These are phyloP conservation scores for Denticeps clupeoides DNA, from an alignment of 2,797 vertebrate genomes.

Conservation along the genomic window DNA sequence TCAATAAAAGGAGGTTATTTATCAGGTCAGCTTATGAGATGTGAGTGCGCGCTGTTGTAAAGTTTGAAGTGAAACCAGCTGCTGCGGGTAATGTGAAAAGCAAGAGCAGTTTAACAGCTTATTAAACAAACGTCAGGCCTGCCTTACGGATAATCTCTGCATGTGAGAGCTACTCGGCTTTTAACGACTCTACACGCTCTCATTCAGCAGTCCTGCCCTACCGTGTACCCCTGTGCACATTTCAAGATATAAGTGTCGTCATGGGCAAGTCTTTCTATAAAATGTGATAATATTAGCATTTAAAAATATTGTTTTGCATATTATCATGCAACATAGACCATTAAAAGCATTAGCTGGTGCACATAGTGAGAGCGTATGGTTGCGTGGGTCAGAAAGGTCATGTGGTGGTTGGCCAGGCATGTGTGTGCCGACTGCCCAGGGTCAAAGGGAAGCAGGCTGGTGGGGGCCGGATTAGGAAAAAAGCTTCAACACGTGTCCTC, in stretches of 20 bases:
- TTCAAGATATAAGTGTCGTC: conserved; percentile 47
- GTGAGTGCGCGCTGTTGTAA: conserved; percentile 59
- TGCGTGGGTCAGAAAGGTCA: conserved; percentile 47
- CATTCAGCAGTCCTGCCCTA: conserved; percentile 9
- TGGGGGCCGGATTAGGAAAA: conserved; percentile 51
- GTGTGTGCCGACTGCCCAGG: conserved; percentile 45
- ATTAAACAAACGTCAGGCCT: conserved; percentile 36
- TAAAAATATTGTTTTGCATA: too few relatives aligned
- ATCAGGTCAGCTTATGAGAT: conserved; percentile 59
- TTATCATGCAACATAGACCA: too few relatives aligned
- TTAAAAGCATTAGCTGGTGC: too few relatives aligned
- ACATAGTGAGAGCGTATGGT: background rate
- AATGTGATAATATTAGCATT: too few relatives aligned
- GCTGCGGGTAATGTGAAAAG: conserved; percentile 59
- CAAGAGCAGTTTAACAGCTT: conserved; percentile 58
- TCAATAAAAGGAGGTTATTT: conserved; percentile 66
- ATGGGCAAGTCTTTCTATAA: too few relatives aligned
- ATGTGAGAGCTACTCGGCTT: too few relatives aligned
- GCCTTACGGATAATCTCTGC: conserved; percentile 15
- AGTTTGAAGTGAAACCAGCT: conserved; percentile 65
- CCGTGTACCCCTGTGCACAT: conserved; percentile 29
- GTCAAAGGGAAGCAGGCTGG: conserved; percentile 38
- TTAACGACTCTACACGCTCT: too few relatives aligned
- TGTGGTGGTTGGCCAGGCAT: conserved; percentile 47
- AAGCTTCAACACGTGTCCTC: conserved; percentile 46